Percentiles rank a stretch among this genome's conserved stretches.
Evolutionary conservation across 2,797 vertebrate species (phyloP).

Genomic region (Micropoecilia bifurca): DNA sequence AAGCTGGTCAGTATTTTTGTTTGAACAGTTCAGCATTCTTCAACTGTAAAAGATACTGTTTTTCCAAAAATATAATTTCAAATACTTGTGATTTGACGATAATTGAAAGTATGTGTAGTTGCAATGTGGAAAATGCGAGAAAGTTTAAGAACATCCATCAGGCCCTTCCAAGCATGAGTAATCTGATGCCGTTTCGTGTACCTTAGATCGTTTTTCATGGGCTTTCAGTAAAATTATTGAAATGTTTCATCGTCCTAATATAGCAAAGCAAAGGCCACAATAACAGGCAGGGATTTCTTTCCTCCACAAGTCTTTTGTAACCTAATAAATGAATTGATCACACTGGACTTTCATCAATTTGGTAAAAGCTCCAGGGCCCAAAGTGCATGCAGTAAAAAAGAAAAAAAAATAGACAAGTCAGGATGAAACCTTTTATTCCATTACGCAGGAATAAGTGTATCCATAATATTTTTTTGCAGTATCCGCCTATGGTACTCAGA

Average conservation of each 20-base stretch:
- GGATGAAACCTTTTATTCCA: slow-evolving; percentile 25
- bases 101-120: not conserved
- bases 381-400: slow-evolving; percentile 6
- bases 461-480: slow-evolving; percentile 18
- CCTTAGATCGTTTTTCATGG: slow-evolving; percentile 43
- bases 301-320: slow-evolving; percentile 45
- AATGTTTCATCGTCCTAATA: slow-evolving; percentile 36
- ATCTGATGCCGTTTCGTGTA: slow-evolving; percentile 25
- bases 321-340: slow-evolving; percentile 63
- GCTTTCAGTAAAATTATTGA: slow-evolving; percentile 42
- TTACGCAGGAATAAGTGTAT: slow-evolving; percentile 14
- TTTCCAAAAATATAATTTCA: not conserved
- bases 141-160: not conserved
- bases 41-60: not conserved
- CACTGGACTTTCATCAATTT: slow-evolving; percentile 38
- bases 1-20: not conserved
- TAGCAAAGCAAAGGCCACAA: slow-evolving; percentile 33
- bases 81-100: not conserved
- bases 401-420: slow-evolving; percentile 1
- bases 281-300: slow-evolving; percentile 39
- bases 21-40: not conserved
- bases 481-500: not conserved
- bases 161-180: not conserved
- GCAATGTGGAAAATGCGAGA: not conserved
- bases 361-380: slow-evolving; percentile 34